A percentile compares a stretch with the other conserved stretches of the same genome.
Conservation (phyloP, 2,797 vertebrate species). For the Brachyalestes nurse region DNA sequence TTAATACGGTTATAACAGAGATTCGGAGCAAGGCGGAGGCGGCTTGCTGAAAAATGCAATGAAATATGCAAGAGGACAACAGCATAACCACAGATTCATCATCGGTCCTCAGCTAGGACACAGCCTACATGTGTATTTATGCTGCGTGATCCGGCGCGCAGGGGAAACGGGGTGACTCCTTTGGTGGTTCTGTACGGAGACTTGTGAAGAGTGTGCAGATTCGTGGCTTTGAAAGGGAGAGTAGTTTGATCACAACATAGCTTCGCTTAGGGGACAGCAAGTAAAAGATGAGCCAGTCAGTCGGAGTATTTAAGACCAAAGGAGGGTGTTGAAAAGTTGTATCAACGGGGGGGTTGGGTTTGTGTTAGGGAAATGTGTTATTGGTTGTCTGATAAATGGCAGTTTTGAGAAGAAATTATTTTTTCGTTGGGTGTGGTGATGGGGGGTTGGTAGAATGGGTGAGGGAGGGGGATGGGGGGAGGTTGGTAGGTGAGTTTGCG, state of each 20-base stretch:
- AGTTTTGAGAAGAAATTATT: no score
- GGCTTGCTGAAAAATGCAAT: slow-evolving; percentile 43
- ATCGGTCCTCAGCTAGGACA: slow-evolving; percentile 54
- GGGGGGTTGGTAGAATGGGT: no score
- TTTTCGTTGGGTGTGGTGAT: no score
- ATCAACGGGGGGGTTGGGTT: no score
- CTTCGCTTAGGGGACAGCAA: background rate
- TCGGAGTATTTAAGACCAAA: background rate
- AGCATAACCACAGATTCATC: slow-evolving; percentile 52
- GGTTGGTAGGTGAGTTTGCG: no score
- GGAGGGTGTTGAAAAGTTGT: no score
- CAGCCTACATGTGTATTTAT: slow-evolving; percentile 47
- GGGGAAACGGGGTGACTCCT: background rate
- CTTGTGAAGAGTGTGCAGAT: background rate
- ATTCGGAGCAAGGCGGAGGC: slow-evolving; percentile 51
- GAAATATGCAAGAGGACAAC: slow-evolving; percentile 49
- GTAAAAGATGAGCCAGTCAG: background rate
- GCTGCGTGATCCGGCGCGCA: slow-evolving; percentile 43
- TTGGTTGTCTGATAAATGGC: no score
- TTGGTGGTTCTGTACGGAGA: background rate
- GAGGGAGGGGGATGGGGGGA: no score
- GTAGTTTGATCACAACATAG: background rate
- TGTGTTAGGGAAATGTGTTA: no score
- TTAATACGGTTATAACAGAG: slow-evolving; percentile 60
- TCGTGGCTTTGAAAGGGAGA: background rate